phyloP scores from a whole-genome alignment of 2,113 vertebrate genomes.

The Perca fluviatilis region DNA sequence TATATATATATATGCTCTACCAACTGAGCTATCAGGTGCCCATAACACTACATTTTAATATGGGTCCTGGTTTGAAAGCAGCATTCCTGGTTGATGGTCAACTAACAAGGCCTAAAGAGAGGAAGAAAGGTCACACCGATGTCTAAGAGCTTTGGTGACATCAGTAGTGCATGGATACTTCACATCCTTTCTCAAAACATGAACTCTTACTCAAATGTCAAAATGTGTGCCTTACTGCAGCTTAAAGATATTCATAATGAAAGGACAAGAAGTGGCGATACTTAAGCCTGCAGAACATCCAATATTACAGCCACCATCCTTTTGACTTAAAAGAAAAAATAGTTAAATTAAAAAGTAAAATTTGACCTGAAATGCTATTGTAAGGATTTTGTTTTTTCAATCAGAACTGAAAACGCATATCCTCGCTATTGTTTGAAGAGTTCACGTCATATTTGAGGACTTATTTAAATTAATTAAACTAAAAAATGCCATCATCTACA shows the following conservation, averaged over 20 bases:
- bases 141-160: not conserved
- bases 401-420: not conserved
- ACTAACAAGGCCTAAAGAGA: not conserved
- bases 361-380: not conserved
- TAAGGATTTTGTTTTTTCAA: not conserved
- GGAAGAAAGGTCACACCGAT: not conserved
- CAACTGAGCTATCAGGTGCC: too few species aligned
- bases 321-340: not conserved
- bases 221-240: not conserved
- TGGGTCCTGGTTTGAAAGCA: not conserved
- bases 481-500: not conserved
- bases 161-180: not conserved
- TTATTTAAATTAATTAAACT: not conserved
- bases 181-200: not conserved
- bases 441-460: not conserved
- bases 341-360: not conserved
- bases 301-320: not conserved
- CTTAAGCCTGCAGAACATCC: not conserved
- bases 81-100: not conserved
- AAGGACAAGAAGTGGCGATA: not conserved
- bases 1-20: too few species aligned
- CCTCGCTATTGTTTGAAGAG: not conserved
- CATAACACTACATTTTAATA: not conserved
- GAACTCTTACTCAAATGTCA: constrained; percentile 4
- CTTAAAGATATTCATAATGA: not conserved